phyloP scores from a whole-genome alignment of 30 jellyfish, hydroid and myxozoan species.

The Mastigias papua region DNA sequence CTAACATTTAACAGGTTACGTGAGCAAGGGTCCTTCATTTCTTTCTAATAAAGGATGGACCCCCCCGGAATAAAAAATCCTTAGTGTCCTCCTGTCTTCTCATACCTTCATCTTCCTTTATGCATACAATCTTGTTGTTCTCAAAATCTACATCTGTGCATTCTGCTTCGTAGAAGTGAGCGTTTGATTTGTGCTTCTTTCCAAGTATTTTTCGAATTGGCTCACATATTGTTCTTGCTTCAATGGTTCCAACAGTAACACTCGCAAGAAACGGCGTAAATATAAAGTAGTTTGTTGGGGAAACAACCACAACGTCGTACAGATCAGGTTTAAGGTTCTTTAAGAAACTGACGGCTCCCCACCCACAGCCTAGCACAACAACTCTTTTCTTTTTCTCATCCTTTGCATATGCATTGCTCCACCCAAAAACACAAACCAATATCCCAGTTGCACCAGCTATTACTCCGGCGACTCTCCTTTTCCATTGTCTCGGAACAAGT shows the following conservation, averaged over 20 bases:
- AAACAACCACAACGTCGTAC: slow-evolving; percentile 90
- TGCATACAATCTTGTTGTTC: slow-evolving; percentile 75
- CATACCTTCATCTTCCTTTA: slow-evolving; percentile 64
- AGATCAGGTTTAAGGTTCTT: slow-evolving; percentile 81
- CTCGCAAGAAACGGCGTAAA: slow-evolving; percentile 98
- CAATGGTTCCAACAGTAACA: slow-evolving; percentile 97
- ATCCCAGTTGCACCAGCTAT: slow-evolving; percentile 65
- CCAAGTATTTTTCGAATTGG: slow-evolving; percentile 90
- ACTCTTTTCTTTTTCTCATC: slow-evolving; percentile 75
- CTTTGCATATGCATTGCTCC: slow-evolving; percentile 32
- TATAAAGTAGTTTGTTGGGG: slow-evolving; percentile 93
- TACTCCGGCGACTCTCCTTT: slow-evolving; percentile 44
- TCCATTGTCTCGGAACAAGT: slow-evolving; percentile 17
- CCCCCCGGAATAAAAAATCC: neutral
- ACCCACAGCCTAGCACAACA: slow-evolving; percentile 96
- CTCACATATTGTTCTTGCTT: slow-evolving; percentile 94
- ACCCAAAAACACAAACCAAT: slow-evolving; percentile 41
- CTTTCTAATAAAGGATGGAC: neutral
- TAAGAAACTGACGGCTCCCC: slow-evolving; percentile 98
- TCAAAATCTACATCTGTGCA: slow-evolving; percentile 86
- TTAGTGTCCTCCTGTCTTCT: no score
- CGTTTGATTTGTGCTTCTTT: slow-evolving; percentile 58
- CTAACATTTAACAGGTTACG: no score
- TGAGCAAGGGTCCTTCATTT: no score
- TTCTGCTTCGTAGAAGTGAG: slow-evolving; percentile 89